Base-by-base conservation (phyloP, 2,888 invertebrate species). In the Tuta absoluta region DNA sequence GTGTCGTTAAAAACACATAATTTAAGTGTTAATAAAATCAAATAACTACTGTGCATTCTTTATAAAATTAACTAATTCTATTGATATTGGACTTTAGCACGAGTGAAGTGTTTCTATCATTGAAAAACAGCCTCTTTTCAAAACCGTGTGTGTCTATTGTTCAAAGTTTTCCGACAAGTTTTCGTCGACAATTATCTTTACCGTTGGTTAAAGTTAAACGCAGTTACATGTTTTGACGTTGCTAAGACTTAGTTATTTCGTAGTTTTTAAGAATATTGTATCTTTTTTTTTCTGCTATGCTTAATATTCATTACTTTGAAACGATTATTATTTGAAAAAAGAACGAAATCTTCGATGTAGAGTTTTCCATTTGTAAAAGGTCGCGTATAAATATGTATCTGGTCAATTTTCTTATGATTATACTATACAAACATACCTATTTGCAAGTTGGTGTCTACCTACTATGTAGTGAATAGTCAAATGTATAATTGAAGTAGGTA, bases 181-280 rank as follows among this genome's bases (percentile, higher is more conserved):
- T 53, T 53, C 51, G 11, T 53, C 10, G 1, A 33, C n/a, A 33
- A 33, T 33, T 10, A 33, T 56, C 33, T 56, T 56, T 33, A 56
- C 56, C 33, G 56, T 56, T 56, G n/a, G n/a, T 53, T 8, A 14
- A 53, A 53, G 23, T 53, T 23, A 12, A 14, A 23, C 51, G 24
- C 51, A 53, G 23, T 53, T 8, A n/a, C n/a, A 12, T 24, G 56
- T 56, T n/a, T 56, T 56, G 56, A 56, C 56, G 28, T 56, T 17
- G 1, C 56, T 56, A 12, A n/a, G 14, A 10, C 33, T 56, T 33
- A 33, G 56, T 33, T 2, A 56, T 33, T 33, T 33, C 56, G 8
- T n/a, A n/a, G 56, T 56, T 56, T 56, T 56, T 56, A 17, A 33
- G 33, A 33, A 33, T 56, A 10, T 56, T 33, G 28, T 33, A 24